Percentiles rank a stretch among this genome's conserved stretches.
Evolutionary conservation across 2,113 vertebrate genomes (phyloP).

Genomic region (Oenanthe melanoleuca): DNA sequence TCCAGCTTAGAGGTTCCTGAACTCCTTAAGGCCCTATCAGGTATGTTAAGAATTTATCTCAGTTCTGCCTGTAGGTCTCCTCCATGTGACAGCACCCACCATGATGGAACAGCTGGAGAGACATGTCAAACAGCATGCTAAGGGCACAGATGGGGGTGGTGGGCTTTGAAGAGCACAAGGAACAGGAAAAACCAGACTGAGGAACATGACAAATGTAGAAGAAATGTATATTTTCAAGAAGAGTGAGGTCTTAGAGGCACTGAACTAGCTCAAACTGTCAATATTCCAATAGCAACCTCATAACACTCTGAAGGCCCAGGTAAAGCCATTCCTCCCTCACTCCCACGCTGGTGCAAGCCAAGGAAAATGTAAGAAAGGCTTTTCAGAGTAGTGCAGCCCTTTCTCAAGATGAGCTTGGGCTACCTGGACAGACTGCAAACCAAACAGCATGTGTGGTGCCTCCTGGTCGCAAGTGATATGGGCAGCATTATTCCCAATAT

Average conservation of each 20-base stretch:
- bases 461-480: neutral
- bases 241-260: neutral
- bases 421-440: neutral
- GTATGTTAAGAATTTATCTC: neutral
- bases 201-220: neutral
- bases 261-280: neutral
- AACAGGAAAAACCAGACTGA: accelerated
- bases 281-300: neutral
- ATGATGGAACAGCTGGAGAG: accelerated
- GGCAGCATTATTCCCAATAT: neutral
- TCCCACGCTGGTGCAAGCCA: neutral
- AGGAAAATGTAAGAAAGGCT: neutral
- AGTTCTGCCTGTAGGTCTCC: neutral
- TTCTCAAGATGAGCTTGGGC: neutral
- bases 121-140: accelerated
- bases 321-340: neutral
- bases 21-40: neutral
- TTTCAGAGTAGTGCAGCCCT: neutral
- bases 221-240: neutral
- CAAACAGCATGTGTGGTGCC: neutral
- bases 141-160: accelerated
- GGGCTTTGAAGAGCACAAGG: neutral
- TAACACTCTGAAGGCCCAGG: neutral
- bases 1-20: neutral
- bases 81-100: accelerated